phyloP scores from a whole-genome alignment of 2,888 invertebrate genomes.

The Hypomecis punctinalis region DNA sequence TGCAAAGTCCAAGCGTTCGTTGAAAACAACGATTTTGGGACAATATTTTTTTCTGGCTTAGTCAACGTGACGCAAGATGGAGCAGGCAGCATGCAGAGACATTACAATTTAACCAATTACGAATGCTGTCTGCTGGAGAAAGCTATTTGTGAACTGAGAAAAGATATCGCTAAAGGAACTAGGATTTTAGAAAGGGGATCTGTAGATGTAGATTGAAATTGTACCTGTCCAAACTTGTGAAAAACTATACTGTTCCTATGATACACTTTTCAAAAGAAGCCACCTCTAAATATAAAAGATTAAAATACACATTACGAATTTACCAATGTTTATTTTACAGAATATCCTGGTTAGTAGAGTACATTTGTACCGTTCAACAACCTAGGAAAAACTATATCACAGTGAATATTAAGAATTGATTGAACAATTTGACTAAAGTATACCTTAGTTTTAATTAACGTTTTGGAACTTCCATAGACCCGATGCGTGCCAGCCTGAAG shows the following conservation, averaged over 20 bases:
- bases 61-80: slow-evolving; percentile 60
- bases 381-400: slow-evolving; percentile 74
- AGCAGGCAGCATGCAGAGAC: slow-evolving; percentile 62
- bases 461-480: background rate
- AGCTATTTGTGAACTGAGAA: slow-evolving; percentile 60
- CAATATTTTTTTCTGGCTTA: slow-evolving; percentile 65
- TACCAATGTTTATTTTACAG: slow-evolving; percentile 73
- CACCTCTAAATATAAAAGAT: slow-evolving; percentile 3
- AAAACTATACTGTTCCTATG: background rate
- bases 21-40: slow-evolving; percentile 74
- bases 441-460: slow-evolving; percentile 14
- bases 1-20: slow-evolving; percentile 61
- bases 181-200: slow-evolving; percentile 61
- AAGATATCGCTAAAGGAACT: slow-evolving; percentile 62
- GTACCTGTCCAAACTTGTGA: too few species aligned
- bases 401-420: slow-evolving; percentile 69
- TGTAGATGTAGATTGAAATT: slow-evolving; percentile 13
- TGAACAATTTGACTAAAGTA: slow-evolving; percentile 49
- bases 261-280: background rate
- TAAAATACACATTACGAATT: slow-evolving; percentile 58
- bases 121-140: slow-evolving; percentile 65
- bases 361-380: slow-evolving; percentile 54
- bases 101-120: slow-evolving; percentile 54
- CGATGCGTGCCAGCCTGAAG: background rate
- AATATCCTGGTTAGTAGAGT: slow-evolving; percentile 57